phyloP scores from a whole-genome alignment of 2,113 vertebrate genomes.

The Mus musculus region GRCm39 chr17:56303501-56304000 shows the following conservation, averaged over 20 bases:
- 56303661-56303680: conserved; percentile 94
- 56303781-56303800: conserved; percentile 6
- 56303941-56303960: background rate
- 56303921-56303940: background rate
- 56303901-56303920: background rate
- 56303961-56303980: background rate
- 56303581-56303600: background rate
- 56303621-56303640: conserved; percentile 63
- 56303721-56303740: conserved; percentile 96
- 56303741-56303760: conserved; percentile 91
- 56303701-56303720: conserved; percentile 94
- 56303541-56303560: background rate
- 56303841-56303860: conserved; percentile 31
- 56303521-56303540: background rate
- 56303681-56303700: conserved; percentile 93
- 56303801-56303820: conserved; percentile 86
- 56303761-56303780: background rate
- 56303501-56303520: conserved; percentile 92
- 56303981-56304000: background rate
- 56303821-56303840: background rate
- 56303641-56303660: conserved; percentile 98
- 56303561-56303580: rapidly evolving
- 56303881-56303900: background rate
- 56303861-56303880: conserved; percentile 80
- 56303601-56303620: background rate